Conservation (phyloP, 2,888 invertebrate species). For the Dryomyza anilis region DNA sequence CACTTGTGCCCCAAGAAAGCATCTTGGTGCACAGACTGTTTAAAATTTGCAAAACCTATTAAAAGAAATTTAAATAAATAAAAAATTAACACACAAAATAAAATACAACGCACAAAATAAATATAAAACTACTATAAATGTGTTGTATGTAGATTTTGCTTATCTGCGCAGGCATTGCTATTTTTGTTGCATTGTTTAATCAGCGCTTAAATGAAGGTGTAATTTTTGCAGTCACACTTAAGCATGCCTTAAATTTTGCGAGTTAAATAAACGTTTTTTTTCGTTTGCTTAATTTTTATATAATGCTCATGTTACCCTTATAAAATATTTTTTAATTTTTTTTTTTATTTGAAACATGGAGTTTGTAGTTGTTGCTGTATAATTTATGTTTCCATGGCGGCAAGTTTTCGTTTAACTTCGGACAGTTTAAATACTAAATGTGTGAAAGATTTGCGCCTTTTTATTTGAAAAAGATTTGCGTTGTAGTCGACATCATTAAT, state of each 20-base stretch:
- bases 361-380: no score
- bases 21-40: background rate
- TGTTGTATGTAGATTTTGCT: background rate
- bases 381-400: no score
- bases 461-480: no score
- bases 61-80: background rate
- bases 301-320: background rate
- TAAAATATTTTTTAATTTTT: background rate
- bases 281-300: background rate
- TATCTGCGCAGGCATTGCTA: background rate
- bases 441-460: no score
- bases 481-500: no score
- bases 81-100: background rate
- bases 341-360: background rate
- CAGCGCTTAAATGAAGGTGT: no score
- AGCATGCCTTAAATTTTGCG: no score
- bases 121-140: background rate
- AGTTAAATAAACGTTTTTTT: no score
- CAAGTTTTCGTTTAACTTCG: no score
- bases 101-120: no score
- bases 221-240: no score
- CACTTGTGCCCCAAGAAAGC: background rate
- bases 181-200: background rate
- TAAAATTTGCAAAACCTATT: background rate
- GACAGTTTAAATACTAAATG: no score